Percentiles rank a stretch among this genome's conserved stretches.
Evolutionary conservation across 2,888 invertebrate genomes (phyloP).

Genomic region (Homarus gammarus): DNA sequence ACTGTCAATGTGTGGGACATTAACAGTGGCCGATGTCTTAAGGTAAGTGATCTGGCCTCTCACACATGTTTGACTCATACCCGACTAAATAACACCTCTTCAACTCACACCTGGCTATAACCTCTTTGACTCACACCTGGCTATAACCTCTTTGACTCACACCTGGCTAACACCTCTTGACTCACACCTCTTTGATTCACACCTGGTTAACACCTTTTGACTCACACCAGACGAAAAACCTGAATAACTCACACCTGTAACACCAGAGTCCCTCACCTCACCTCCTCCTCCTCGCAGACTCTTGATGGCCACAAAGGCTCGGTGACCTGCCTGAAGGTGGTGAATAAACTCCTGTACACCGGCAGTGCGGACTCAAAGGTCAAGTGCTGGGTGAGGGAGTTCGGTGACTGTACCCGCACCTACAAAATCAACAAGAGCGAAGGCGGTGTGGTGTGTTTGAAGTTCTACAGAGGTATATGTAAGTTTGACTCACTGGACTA

Average conservation of each 20-base stretch:
- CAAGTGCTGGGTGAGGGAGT: constrained; percentile 81
- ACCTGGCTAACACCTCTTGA: too few species aligned
- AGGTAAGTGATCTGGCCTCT: too few species aligned
- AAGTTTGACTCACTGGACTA: constrained; percentile 77
- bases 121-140: too few species aligned
- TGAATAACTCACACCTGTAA: too few species aligned
- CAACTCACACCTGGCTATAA: too few species aligned
- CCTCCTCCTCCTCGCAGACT: constrained; percentile 30
- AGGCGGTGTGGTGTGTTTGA: constrained; percentile 80
- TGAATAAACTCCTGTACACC: constrained; percentile 81
- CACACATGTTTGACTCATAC: too few species aligned
- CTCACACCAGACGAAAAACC: too few species aligned
- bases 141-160: too few species aligned
- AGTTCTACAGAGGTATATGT: constrained; percentile 80
- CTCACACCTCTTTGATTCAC: not conserved
- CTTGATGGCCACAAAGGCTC: constrained; percentile 70
- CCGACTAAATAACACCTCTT: too few species aligned
- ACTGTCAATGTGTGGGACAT: constrained; percentile 80
- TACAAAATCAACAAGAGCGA: constrained; percentile 80
- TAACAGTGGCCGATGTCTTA: constrained; percentile 79
- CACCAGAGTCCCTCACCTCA: too few species aligned
- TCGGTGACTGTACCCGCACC: constrained; percentile 81
- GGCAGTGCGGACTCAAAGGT: constrained; percentile 81
- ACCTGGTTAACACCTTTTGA: not conserved
- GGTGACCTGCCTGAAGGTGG: constrained; percentile 78